These are phyloP conservation scores for Scaptomyza pallida DNA, from an alignment of 1,140 invertebrate species.

Conservation along the genomic window DNA sequence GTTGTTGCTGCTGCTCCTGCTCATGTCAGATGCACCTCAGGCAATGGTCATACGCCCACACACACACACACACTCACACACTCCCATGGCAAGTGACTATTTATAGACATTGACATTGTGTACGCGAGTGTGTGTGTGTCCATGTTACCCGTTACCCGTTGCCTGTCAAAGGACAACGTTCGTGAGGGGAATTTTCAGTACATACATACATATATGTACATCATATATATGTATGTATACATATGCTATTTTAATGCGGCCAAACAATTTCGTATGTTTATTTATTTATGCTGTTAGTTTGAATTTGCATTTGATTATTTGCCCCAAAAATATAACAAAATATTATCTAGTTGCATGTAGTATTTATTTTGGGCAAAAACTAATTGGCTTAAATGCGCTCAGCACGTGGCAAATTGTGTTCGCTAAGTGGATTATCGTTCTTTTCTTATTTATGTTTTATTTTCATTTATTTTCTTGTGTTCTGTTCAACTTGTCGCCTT, in stretches of 20 bases:
- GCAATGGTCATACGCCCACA: conserved; percentile 10
- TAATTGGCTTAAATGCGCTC: conserved; percentile 38
- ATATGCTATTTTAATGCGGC: not conserved
- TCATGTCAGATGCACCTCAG: conserved; percentile 39
- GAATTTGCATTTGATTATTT: conserved; percentile 38
- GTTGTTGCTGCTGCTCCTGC: conserved; percentile 1
- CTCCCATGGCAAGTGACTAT: conserved; percentile 27
- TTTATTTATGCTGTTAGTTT: conserved; percentile 40
- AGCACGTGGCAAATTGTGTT: conserved; percentile 24
- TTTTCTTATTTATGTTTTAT: not conserved
- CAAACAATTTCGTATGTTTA: conserved; percentile 75
- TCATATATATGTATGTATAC: conserved; percentile 18
- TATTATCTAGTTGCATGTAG: conserved; percentile 37
- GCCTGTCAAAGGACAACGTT: conserved; percentile 31
- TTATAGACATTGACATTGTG: conserved; percentile 53
- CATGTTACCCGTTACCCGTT: not conserved
- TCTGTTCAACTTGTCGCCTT: not conserved
- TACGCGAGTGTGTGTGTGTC: conserved; percentile 27
- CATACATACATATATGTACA: no score
- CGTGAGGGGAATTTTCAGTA: no score
- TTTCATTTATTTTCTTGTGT: not conserved
- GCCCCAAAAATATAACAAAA: conserved; percentile 12
- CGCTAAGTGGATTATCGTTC: conserved; percentile 34
- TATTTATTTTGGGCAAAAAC: conserved; percentile 10
- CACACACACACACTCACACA: not conserved